Conservation (phyloP, 2,888 invertebrate species). For the Nudaria mundana region DNA sequence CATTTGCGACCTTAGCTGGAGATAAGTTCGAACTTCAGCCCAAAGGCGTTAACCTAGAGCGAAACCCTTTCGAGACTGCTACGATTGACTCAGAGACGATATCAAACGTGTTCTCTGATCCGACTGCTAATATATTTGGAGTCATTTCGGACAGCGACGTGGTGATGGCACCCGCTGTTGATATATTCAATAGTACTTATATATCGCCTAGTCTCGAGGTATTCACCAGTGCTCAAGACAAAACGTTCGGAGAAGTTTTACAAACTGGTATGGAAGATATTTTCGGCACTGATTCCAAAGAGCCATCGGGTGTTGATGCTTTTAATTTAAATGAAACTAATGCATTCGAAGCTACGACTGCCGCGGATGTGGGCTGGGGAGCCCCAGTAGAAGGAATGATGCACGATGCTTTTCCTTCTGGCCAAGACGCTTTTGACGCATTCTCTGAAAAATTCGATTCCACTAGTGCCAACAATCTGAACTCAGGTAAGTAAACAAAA, state of each 20-base stretch:
- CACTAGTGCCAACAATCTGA: slow-evolving; percentile 69
- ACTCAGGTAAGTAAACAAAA: slow-evolving; percentile 44
- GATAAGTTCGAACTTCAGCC: slow-evolving; percentile 34
- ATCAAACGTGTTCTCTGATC: slow-evolving; percentile 27
- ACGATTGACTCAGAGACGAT: slow-evolving; percentile 27
- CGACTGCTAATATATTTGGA: slow-evolving; percentile 43
- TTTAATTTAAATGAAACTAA: slow-evolving; percentile 22
- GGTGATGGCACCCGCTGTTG: slow-evolving; percentile 27
- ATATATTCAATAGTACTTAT: slow-evolving; percentile 29
- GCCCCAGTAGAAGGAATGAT: slow-evolving; percentile 46
- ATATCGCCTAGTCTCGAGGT: slow-evolving; percentile 29
- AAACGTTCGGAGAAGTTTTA: slow-evolving; percentile 23
- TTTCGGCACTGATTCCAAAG: slow-evolving; percentile 29
- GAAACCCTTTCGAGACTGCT: slow-evolving; percentile 61
- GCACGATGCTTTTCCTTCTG: slow-evolving; percentile 56
- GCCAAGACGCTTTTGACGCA: slow-evolving; percentile 87
- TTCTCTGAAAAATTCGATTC: slow-evolving; percentile 95
- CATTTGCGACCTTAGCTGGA: slow-evolving; percentile 49
- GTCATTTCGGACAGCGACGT: slow-evolving; percentile 39
- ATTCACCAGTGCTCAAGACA: slow-evolving; percentile 27
- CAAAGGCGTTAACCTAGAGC: slow-evolving; percentile 40
- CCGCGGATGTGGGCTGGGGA: slow-evolving; percentile 51
- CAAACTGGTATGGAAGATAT: slow-evolving; percentile 21
- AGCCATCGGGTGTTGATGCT: slow-evolving; percentile 13
- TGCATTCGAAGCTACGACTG: slow-evolving; percentile 23